These are phyloP conservation scores for Macrobrachium rosenbergii DNA, from an alignment of 1,140 invertebrate species.

Conservation along the genomic window DNA sequence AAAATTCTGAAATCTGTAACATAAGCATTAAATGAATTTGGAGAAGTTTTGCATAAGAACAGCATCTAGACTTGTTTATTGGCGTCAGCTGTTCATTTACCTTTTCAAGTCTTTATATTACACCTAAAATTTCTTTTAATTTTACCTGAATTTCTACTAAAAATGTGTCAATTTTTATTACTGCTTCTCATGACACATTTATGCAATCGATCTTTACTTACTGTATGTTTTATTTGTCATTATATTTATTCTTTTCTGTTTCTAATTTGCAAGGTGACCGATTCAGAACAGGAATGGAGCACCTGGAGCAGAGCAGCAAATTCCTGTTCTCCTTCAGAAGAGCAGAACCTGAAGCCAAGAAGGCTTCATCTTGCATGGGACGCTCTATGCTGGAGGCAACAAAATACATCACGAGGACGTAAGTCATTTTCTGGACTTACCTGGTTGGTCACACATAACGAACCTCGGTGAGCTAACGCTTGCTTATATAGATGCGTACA, in stretches of 20 bases:
- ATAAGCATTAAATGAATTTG: too few relatives aligned
- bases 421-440: not conserved
- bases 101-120: too few relatives aligned
- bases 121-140: too few relatives aligned
- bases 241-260: not conserved
- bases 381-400: constrained; percentile 30
- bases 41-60: too few relatives aligned
- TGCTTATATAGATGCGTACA: not conserved
- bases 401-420: constrained; percentile 10
- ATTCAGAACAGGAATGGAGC: not conserved
- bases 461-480: not conserved
- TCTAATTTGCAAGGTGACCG: not conserved
- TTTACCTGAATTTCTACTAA: not conserved
- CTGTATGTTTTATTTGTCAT: not conserved
- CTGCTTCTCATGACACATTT: too few relatives aligned
- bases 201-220: not conserved
- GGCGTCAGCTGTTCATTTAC: too few relatives aligned
- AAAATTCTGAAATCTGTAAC: too few relatives aligned
- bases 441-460: not conserved
- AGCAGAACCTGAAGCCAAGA: constrained; percentile 31
- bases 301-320: not conserved
- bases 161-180: not conserved
- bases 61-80: too few relatives aligned
- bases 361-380: constrained; percentile 26
- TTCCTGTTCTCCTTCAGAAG: constrained; percentile 46